Percentiles rank a stretch among this genome's conserved stretches.
Conservation (phyloP, 2,113 vertebrate genomes). For the Hippocampus abdominalis region DNA sequence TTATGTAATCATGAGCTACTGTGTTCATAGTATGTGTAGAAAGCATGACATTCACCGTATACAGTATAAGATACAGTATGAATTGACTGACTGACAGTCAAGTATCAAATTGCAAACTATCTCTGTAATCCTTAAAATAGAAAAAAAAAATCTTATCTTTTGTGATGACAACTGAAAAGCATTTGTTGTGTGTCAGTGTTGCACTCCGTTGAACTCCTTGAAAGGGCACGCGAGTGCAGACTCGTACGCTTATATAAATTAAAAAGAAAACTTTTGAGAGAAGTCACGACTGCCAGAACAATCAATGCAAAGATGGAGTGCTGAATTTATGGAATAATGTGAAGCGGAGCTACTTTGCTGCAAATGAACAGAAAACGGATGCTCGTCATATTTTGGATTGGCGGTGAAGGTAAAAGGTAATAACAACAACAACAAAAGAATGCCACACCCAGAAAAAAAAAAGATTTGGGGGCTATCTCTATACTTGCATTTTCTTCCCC, state of each 20-base stretch:
- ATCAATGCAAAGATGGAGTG: conserved; percentile 5
- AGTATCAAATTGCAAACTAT: not conserved
- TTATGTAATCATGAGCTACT: conserved; percentile 20
- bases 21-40: not conserved
- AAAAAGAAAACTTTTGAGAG: conserved; percentile 6
- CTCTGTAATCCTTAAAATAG: not conserved
- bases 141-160: not conserved
- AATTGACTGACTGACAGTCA: not conserved
- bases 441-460: not conserved
- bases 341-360: not conserved
- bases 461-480: too few relatives aligned
- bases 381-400: conserved; percentile 3
- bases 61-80: not conserved
- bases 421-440: not conserved
- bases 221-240: not conserved
- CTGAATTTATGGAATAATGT: not conserved
- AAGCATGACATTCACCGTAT: not conserved
- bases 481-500: too few relatives aligned
- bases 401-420: not conserved
- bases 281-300: conserved; percentile 3
- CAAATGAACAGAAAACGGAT: conserved; percentile 5
- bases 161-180: not conserved
- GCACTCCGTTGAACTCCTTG: not conserved
- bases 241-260: not conserved
- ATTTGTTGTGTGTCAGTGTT: not conserved